phyloP scores from a whole-genome alignment of 2,888 invertebrate genomes.

The Rhamnusium bicolor region DNA sequence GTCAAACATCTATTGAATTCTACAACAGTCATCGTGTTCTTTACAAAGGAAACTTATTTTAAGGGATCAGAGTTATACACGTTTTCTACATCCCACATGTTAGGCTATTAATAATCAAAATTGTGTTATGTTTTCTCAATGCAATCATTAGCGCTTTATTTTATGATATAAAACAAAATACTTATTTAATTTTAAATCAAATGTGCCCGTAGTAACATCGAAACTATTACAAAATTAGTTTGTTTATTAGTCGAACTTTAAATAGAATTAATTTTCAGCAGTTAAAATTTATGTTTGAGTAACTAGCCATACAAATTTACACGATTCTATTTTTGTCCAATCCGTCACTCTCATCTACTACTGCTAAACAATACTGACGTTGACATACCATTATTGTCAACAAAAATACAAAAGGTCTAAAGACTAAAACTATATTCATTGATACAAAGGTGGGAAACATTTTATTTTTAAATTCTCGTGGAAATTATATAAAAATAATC shows the following conservation, averaged over 20 bases:
- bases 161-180: background rate
- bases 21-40: background rate
- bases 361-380: constrained; percentile 29
- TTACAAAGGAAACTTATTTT: background rate
- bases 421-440: background rate
- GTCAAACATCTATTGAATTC: background rate
- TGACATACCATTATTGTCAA: constrained; percentile 29
- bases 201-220: background rate
- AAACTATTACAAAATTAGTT: constrained; percentile 35
- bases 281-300: constrained; percentile 44
- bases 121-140: background rate
- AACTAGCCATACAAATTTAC: constrained; percentile 50
- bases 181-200: background rate
- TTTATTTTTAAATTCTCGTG: background rate
- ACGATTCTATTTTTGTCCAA: constrained; percentile 53
- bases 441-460: background rate
- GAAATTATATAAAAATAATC: background rate
- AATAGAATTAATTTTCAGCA: constrained; percentile 45
- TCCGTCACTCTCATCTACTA: constrained; percentile 49
- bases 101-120: constrained; percentile 13
- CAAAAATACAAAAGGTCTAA: constrained; percentile 1
- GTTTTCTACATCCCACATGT: constrained; percentile 6
- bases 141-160: background rate
- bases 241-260: constrained; percentile 43
- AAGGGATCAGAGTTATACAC: constrained; percentile 7